Conservation (phyloP, 2,113 vertebrate species). For the Arizona elegans region DNA sequence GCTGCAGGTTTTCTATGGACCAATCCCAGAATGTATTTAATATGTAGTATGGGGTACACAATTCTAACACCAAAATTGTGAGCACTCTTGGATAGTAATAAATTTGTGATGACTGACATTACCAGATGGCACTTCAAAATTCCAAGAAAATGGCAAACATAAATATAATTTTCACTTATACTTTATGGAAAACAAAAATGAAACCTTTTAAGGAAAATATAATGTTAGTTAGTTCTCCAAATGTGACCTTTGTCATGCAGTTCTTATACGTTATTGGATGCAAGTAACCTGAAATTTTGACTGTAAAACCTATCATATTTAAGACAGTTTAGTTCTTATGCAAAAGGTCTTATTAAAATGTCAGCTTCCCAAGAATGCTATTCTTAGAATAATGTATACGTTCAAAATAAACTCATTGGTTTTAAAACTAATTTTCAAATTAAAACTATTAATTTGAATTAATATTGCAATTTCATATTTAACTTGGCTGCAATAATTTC, state of each 20-base stretch:
- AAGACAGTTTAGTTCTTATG: not conserved
- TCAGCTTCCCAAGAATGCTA: not conserved
- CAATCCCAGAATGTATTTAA: not conserved
- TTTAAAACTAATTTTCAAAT: not conserved
- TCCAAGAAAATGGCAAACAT: conserved; percentile 5
- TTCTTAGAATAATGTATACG: not conserved
- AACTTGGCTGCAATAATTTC: not conserved
- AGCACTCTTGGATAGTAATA: not conserved
- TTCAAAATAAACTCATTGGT: not conserved
- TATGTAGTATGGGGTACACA: not conserved
- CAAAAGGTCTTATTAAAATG: not conserved
- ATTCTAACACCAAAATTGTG: not conserved
- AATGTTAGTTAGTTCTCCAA: not conserved
- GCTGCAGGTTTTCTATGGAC: not conserved
- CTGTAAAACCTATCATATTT: not conserved
- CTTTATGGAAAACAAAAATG: not conserved
- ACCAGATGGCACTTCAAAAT: not conserved
- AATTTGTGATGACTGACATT: not conserved
- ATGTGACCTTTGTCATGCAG: not conserved
- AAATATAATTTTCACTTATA: not conserved
- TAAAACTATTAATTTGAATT: not conserved
- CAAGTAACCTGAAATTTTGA: not conserved
- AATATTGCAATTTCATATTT: not conserved
- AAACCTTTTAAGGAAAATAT: not conserved
- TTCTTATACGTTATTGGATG: not conserved